Base-by-base conservation (phyloP, 2,113 vertebrate species). In the Istiophorus platypterus region DNA sequence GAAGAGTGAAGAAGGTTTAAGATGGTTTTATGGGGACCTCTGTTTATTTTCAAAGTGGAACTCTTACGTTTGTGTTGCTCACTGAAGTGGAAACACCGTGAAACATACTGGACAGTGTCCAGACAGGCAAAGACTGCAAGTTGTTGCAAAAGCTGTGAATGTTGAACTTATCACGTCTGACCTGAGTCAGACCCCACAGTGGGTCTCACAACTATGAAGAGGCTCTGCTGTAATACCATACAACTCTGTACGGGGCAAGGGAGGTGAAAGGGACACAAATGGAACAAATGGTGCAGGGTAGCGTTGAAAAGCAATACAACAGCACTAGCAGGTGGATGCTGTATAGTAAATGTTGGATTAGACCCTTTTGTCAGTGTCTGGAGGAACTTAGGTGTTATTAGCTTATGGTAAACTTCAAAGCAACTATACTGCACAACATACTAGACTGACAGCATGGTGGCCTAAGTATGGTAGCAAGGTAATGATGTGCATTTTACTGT, bases 91-190 rank as follows among this genome's bases (percentile, higher is more conserved):
- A 80, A 72, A 80, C 49, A 47, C 29, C 15, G 1, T 42, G 31
- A 52, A 31, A 37, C 8, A 29, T 22, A 49, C 4, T 49, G 75
- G 75, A 41, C n/a, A 54, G 64, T 51, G 27, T 34, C 68, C 22
- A 39, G 29, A 20, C 13, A 24, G 52, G 22, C n/a, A 56, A 54
- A 54, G 3, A 56, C 52, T 13, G 52, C n/a, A 56, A n/a, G 52
- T 26, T 56, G n/a, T 26, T 56, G 52, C 52, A 26, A 56, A 56
- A 56, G 1, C 62, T 31, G 59, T 47, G 39, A 49, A 47, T 4
- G 52, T 1, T 37, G 56, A 70, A 34, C 59, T 79, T 20, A 72
- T 80, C 72, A 52, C 39, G n/a, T 65, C 57, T 37, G 39, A 26
- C 26, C 22, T 56, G 52, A n/a, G n/a, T n/a, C n/a, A n/a, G n/a